Evolutionary conservation across 2,797 vertebrate genomes (phyloP).

Genomic region (Leucoraja ocellata): DNA sequence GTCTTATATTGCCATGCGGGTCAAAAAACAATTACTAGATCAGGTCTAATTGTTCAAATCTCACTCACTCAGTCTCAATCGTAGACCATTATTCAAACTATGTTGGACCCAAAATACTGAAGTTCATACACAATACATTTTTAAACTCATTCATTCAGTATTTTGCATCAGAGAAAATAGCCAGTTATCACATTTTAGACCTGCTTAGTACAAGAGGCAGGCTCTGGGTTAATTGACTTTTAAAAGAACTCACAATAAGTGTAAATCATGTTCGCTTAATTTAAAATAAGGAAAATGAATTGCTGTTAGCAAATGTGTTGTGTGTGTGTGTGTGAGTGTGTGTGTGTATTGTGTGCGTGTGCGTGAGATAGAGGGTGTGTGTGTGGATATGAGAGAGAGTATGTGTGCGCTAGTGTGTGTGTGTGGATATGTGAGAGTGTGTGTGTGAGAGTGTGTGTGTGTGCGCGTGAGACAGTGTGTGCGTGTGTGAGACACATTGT

Average conservation of each 20-base stretch:
- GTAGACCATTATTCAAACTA: not conserved
- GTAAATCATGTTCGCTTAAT: not conserved
- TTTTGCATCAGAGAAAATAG: not conserved
- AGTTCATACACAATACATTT: not conserved
- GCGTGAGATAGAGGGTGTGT: no score
- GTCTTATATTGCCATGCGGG: not conserved
- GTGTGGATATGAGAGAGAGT: no score
- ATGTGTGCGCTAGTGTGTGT: no score
- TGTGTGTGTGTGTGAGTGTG: no score
- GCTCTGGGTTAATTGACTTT: not conserved
- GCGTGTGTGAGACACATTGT: no score
- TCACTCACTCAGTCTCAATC: no score
- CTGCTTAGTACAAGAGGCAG: not conserved
- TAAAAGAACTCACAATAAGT: not conserved
- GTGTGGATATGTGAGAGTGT: no score
- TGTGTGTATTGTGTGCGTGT: no score
- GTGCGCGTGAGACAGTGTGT: no score
- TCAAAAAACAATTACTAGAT: not conserved
- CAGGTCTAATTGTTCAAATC: not conserved
- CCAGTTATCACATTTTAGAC: not conserved
- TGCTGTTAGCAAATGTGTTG: not conserved
- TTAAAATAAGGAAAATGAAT: not conserved
- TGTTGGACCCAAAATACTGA: not conserved
- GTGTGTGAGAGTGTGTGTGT: no score
- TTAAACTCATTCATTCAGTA: not conserved